phyloP scores from a whole-genome alignment of 2,888 invertebrate genomes.

The Aquatica leii region DNA sequence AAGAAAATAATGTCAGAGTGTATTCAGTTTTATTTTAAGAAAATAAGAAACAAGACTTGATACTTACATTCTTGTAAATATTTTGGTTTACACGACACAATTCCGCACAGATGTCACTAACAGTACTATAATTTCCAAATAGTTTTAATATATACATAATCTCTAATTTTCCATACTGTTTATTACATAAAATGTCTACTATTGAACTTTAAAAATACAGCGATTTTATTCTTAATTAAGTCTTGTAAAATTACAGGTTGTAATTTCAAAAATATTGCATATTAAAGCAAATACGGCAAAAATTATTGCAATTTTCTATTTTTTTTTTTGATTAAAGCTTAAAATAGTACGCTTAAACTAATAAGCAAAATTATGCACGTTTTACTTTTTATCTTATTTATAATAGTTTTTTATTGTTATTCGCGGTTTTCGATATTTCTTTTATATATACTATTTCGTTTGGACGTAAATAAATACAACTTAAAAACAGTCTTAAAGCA shows the following conservation, averaged over 20 bases:
- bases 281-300: constrained; percentile 23
- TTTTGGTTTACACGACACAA: not conserved
- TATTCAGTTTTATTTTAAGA: too few relatives aligned
- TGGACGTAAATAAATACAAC: too few relatives aligned
- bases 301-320: constrained; percentile 20
- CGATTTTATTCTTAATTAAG: too few relatives aligned
- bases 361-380: not conserved
- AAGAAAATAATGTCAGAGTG: too few relatives aligned
- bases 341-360: constrained; percentile 15
- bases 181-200: constrained; percentile 14
- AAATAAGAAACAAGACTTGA: too few relatives aligned
- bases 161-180: not conserved
- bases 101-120: not conserved
- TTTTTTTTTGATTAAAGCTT: constrained; percentile 6
- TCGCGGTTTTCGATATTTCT: too few relatives aligned
- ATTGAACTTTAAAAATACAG: constrained; percentile 17
- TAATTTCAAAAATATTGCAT: not conserved
- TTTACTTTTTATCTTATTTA: not conserved
- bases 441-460: too few relatives aligned
- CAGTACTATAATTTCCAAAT: not conserved
- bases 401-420: not conserved
- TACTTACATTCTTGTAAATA: too few relatives aligned
- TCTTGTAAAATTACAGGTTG: not conserved
- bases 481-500: too few relatives aligned
- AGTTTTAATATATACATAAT: not conserved